Base-by-base conservation (phyloP, 2,888 invertebrate genomes). In the Metalampra italica region DNA sequence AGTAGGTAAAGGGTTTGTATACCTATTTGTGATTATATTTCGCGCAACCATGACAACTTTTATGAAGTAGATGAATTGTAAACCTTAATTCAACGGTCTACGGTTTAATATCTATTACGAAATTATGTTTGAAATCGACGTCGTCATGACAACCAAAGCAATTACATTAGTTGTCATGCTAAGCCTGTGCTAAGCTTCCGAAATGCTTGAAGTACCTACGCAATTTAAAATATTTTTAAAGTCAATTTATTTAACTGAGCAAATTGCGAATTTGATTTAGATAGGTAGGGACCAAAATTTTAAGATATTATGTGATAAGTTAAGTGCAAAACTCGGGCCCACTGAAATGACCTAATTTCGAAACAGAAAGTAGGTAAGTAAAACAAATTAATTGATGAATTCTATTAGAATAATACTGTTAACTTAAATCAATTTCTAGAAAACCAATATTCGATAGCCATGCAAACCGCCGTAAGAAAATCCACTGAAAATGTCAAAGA, bases 391-490 rank as follows among this genome's bases (percentile, higher is more conserved):
- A n/a, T n/a, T n/a, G n/a, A 22, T 22, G 22, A 22, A 22, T 5
- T 22, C 22, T n/a, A n/a, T n/a, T n/a, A n/a, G n/a, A n/a, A n/a
- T n/a, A n/a, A n/a, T n/a, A n/a, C n/a, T n/a, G n/a, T n/a, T n/a
- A n/a, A n/a, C n/a, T n/a, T n/a, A n/a, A n/a, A n/a, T n/a, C n/a
- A n/a, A n/a, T n/a, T n/a, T n/a, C n/a, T n/a, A n/a, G n/a, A n/a
- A n/a, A n/a, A n/a, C n/a, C n/a, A n/a, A n/a, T n/a, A n/a, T n/a
- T n/a, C n/a, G n/a, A n/a, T n/a, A n/a, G n/a, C 29, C 50, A 80
- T 80, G 79, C 71, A 75, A 45, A 59, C 68, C 0, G 53, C 72
- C 9, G 9, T 40, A 12, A 59, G 57, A 51, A 79, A 65, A 57
- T 53, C 60, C 11, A 51, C 54, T 1, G 65, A 67, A 0, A 54